Conservation (phyloP, 1,140 invertebrate species). For the Heliconius nattereri region DNA sequence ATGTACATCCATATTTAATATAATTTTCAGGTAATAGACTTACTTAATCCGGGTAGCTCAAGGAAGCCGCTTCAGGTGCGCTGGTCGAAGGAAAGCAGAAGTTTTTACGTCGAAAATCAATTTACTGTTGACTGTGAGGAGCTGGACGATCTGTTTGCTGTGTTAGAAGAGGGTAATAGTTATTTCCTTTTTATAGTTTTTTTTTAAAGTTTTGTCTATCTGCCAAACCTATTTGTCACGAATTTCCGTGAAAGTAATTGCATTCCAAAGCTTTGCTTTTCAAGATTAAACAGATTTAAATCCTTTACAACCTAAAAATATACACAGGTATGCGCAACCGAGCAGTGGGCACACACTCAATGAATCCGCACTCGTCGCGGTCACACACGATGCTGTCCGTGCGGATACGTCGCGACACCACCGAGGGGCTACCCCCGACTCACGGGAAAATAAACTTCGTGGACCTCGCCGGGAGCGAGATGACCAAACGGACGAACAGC, state of each 20-base stretch:
- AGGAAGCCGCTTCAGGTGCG: slow-evolving; percentile 92
- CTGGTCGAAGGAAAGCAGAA: slow-evolving; percentile 95
- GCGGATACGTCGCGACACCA: slow-evolving; percentile 91
- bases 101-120: slow-evolving; percentile 97
- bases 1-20: no score
- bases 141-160: slow-evolving; percentile 95
- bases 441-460: slow-evolving; percentile 97
- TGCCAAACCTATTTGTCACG: no score
- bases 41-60: slow-evolving; percentile 92
- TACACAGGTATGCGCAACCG: slow-evolving; percentile 89
- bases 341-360: slow-evolving; percentile 93
- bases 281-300: no score
- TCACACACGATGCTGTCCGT: slow-evolving; percentile 97
- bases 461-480: slow-evolving; percentile 96
- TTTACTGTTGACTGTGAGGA: slow-evolving; percentile 97
- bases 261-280: no score
- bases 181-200: neutral
- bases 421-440: slow-evolving; percentile 88
- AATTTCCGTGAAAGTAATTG: no score
- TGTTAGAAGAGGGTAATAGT: slow-evolving; percentile 94
- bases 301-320: no score
- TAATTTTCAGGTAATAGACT: slow-evolving; percentile 91
- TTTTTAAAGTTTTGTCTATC: no score
- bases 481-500: slow-evolving; percentile 96
- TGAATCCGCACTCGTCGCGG: slow-evolving; percentile 97